Base-by-base conservation (phyloP, 2,797 vertebrate species). In the Sardinella longiceps region DNA sequence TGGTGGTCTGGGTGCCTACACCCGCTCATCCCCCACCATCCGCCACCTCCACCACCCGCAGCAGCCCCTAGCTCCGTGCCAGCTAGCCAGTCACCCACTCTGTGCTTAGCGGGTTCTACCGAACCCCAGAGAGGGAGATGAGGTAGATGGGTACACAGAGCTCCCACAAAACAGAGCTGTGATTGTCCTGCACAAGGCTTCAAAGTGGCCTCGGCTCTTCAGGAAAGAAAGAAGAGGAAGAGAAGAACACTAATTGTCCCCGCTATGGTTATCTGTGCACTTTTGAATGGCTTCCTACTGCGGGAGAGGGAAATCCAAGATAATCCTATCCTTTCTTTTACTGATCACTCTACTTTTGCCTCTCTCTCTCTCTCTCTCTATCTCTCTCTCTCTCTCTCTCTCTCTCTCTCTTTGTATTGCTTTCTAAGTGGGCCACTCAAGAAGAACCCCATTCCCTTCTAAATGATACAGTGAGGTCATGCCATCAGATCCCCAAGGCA, bases 141-240 rank as follows among this genome's bases (percentile, higher is more conserved):
- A 92, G 91, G 89, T 89, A 80, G 80, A 92, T 90, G 93, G 90
- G 91, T 89, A 89, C 86, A 89, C 70, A 77, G 90, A 93, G 91
- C n/a, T n/a, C 92, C 91, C 90, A 1, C 91, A 91, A 90, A 92
- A 94, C 93, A 94, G 92, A 93, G 91, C 84, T 84, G 82, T 50
- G 82, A 93, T 93, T 94, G 93, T 94, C 87, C 86, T 80, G 84
- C 84, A 87, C 20, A 85, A 82, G 89, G 88, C 88, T 88, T 84
- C 56, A 81, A 50, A 60, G 89, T 83, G 80, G 85, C 70, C 58
- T 23, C 39, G 23, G 66, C 84, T 86, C 58, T 80, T 60, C 30
- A 15, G 80, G n/a, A 45, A 28, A 63, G 85, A 90, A 86, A 30
- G 82, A 87, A 87, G 91, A 23, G 88, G 92, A 92, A 88, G 89